Evolutionary conservation across 2,113 vertebrate species (phyloP).

Genomic region (Athene noctua): DNA sequence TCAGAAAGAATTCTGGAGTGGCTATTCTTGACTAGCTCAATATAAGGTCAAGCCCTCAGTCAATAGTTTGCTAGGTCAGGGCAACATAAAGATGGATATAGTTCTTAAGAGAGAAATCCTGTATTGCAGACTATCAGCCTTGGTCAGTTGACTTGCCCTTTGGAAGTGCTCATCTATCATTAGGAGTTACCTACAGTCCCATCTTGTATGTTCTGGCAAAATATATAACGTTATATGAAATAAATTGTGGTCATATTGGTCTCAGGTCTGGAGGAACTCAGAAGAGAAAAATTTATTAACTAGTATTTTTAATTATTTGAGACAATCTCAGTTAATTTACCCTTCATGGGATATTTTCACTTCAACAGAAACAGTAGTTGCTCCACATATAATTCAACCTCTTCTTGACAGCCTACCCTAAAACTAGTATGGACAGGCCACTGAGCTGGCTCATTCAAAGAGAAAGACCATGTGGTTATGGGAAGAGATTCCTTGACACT

Average conservation of each 20-base stretch:
- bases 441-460: neutral
- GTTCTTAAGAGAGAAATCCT: neutral
- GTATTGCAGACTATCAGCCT: neutral
- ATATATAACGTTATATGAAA: neutral
- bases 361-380: neutral
- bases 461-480: neutral
- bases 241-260: neutral
- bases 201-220: neutral
- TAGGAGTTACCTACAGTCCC: neutral
- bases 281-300: neutral
- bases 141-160: neutral
- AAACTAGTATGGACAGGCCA: neutral
- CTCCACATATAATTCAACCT: neutral
- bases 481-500: neutral
- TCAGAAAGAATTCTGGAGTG: neutral
- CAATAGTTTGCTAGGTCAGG: neutral
- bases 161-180: neutral
- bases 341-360: neutral
- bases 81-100: neutral
- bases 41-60: neutral
- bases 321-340: neutral
- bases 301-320: neutral
- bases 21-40: neutral
- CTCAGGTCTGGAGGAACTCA: neutral
- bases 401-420: neutral